Evolutionary conservation across 2,113 vertebrate species (phyloP).

Genomic region (Passer montanus): DNA sequence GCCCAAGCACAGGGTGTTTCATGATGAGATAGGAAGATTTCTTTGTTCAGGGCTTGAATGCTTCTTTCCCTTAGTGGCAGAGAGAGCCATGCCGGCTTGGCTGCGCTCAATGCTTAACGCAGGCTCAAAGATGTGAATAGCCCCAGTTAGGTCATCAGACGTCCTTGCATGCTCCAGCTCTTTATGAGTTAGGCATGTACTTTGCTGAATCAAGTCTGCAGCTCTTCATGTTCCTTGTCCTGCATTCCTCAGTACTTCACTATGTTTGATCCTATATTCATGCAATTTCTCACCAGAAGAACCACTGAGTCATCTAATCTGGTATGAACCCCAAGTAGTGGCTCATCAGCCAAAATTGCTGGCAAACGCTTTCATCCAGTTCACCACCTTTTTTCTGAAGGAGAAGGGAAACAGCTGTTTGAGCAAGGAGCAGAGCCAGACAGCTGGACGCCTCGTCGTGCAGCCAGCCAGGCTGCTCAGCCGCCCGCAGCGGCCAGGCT

Average conservation of each 20-base stretch:
- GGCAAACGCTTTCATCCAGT: slow-evolving; percentile 42
- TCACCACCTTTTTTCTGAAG: slow-evolving; percentile 57
- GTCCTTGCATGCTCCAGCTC: background rate
- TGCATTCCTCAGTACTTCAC: background rate
- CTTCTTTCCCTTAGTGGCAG: background rate
- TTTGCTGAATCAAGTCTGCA: slow-evolving; percentile 29
- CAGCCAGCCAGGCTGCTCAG: slow-evolving; percentile 35
- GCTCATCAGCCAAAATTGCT: slow-evolving; percentile 38
- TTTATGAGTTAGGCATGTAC: background rate
- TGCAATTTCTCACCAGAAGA: slow-evolving; percentile 25
- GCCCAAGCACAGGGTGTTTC: background rate
- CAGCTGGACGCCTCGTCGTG: slow-evolving; percentile 12
- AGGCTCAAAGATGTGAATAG: background rate
- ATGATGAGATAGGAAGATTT: background rate
- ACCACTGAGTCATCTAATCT: slow-evolving; percentile 56
- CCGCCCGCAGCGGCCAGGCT: background rate
- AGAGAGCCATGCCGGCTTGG: background rate
- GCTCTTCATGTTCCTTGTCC: background rate
- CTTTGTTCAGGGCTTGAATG: background rate
- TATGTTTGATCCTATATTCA: background rate
- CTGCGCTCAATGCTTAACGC: background rate
- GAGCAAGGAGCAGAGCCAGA: slow-evolving; percentile 31
- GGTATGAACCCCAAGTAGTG: slow-evolving; percentile 32
- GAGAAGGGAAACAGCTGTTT: slow-evolving; percentile 64
- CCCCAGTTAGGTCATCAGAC: background rate